Evolutionary conservation across 2,113 vertebrate genomes (phyloP), one percentile per base, ranked within the genome.

Genomic region (Egretta garzetta): DNA sequence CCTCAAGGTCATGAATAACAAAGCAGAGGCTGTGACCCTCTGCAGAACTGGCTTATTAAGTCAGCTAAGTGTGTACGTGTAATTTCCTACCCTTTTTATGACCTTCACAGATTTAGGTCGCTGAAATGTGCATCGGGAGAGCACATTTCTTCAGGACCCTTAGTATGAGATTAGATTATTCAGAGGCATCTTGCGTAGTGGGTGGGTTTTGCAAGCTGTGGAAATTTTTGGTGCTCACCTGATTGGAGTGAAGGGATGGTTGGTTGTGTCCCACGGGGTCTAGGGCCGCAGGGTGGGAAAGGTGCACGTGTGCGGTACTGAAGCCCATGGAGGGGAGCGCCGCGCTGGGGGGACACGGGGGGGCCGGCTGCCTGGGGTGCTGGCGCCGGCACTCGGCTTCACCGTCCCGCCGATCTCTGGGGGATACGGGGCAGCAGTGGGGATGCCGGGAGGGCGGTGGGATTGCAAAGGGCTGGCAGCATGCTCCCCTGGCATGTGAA

Each of bases 221-320:
- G 43, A 12, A 21, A 12, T 9, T 24, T 33, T 26, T 49, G 33
- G 32, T 45, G 64, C 70, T 32, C 7, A 5, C 18, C 4, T 20
- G 53, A 26, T 13, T 39, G 8, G 4, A 7, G 12, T 3, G 5
- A 22, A 32, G 32, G n/a, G 62, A 4, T 2, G 22, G 12, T 14
- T 14, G 2, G 52, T 4, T n/a, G 59, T 26, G 26, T 24, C n/a
- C 64, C n/a, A 1, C 1, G 26, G 64, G 43, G 6, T 30, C 41
- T n/a, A 22, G 84, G 41, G 10, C 19, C 5, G 2, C 7, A 6
- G n/a, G 39, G 16, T 49, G 47, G n/a, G 47, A 53, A 22, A 26
- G 0, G 4, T 3, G 12, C 11, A 2, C 2, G 4, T 18, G 9
- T 2, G 23, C 3, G 1, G 9, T 10, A 6, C n/a, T 1, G 4